These are phyloP conservation scores for Melitaea athalia DNA, from an alignment of 2,888 invertebrate genomes.

Conservation along the genomic window DNA sequence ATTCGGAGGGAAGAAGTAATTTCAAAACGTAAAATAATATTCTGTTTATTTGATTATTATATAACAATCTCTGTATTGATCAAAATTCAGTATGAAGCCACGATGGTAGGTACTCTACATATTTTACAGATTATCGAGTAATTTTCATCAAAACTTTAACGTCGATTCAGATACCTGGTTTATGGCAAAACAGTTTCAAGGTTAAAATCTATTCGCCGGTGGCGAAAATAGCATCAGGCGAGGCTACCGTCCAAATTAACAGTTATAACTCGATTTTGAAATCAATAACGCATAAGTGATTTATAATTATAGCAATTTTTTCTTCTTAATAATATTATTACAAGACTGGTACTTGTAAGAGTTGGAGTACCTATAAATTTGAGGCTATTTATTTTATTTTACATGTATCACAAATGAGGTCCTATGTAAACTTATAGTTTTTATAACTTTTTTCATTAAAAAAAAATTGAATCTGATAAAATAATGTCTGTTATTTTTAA, in stretches of 20 bases:
- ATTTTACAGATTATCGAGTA: neutral
- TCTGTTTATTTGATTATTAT: too few relatives aligned
- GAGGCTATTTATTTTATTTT: neutral
- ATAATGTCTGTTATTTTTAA: too few relatives aligned
- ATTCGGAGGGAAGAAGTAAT: too few relatives aligned
- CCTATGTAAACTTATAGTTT: neutral
- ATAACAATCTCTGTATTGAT: too few relatives aligned
- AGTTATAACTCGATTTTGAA: slow-evolving; percentile 36
- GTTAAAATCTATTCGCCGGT: slow-evolving; percentile 46
- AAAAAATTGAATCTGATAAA: too few relatives aligned
- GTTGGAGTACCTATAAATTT: neutral
- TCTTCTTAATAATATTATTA: neutral
- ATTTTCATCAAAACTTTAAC: neutral
- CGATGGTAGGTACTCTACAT: too few relatives aligned
- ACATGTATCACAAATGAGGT: neutral
- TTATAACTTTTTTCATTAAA: too few relatives aligned
- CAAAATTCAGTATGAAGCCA: too few relatives aligned
- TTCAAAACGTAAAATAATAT: too few relatives aligned
- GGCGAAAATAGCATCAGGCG: slow-evolving; percentile 46
- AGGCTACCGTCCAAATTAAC: slow-evolving; percentile 44
- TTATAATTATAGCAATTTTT: neutral
- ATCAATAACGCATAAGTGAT: slow-evolving; percentile 22
- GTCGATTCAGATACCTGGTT: slow-evolving; percentile 35
- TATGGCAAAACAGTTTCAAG: slow-evolving; percentile 54
- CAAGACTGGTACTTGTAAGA: neutral